phyloP scores from a whole-genome alignment of 2,797 vertebrate species.

The Orientallactaga sibirica region DNA sequence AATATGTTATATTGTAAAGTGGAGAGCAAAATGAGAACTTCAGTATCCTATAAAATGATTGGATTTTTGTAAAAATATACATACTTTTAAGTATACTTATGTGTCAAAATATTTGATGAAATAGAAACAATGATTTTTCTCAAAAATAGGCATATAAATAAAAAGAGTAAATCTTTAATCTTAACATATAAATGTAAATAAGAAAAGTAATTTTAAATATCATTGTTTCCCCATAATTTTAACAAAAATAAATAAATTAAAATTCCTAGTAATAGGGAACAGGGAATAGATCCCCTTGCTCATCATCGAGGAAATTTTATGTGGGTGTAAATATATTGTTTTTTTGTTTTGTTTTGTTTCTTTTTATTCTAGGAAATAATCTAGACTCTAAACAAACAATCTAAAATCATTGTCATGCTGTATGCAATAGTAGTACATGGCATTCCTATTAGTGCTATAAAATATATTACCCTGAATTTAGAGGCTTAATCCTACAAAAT shows the following conservation, averaged over 20 bases:
- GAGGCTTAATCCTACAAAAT: background rate
- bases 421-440: background rate
- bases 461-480: background rate
- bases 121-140: too few relatives aligned
- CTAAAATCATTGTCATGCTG: background rate
- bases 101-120: too few relatives aligned
- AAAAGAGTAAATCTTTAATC: background rate
- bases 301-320: background rate
- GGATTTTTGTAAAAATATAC: too few relatives aligned
- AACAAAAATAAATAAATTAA: constrained; percentile 1
- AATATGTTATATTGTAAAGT: too few relatives aligned
- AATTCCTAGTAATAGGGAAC: background rate
- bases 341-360: background rate
- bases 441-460: background rate
- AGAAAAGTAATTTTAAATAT: background rate
- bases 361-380: background rate
- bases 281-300: background rate
- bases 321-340: background rate
- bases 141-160: background rate
- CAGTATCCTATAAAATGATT: too few relatives aligned
- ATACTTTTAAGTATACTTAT: too few relatives aligned
- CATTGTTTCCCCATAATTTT: background rate
- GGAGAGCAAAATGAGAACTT: too few relatives aligned
- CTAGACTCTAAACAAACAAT: background rate
- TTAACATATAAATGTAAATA: background rate